phyloP scores from a whole-genome alignment of 2,797 vertebrate genomes.

The Danio albolineatus region DNA sequence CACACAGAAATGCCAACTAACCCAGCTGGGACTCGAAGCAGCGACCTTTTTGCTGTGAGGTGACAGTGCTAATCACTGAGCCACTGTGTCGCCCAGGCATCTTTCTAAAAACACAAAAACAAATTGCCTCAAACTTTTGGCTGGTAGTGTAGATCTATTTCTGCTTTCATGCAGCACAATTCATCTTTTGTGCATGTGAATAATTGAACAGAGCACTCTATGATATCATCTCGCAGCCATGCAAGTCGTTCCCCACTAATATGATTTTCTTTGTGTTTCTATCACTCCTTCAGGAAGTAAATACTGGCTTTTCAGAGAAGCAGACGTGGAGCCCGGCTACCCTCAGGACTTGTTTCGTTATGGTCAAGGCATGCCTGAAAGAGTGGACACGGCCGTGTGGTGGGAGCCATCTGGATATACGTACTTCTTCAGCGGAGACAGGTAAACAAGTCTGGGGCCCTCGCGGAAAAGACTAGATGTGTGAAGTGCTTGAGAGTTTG shows the following conservation, averaged over 20 bases:
- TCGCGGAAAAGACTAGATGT: slow-evolving; percentile 20
- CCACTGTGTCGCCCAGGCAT: too few relatives aligned
- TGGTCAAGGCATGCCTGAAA: slow-evolving; percentile 87
- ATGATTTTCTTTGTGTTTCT: slow-evolving; percentile 19
- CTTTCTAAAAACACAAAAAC: too few relatives aligned
- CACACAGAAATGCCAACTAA: too few relatives aligned
- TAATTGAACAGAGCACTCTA: slow-evolving; percentile 15
- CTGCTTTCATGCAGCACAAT: slow-evolving; percentile 35
- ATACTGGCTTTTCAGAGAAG: slow-evolving; percentile 94
- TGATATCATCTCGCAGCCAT: slow-evolving; percentile 22
- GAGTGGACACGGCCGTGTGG: slow-evolving; percentile 91
- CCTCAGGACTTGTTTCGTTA: slow-evolving; percentile 89
- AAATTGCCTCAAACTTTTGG: too few relatives aligned
- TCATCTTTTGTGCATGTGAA: slow-evolving; percentile 18
- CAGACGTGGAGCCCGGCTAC: slow-evolving; percentile 91
- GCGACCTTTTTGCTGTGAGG: too few relatives aligned
- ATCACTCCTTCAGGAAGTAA: slow-evolving; percentile 77
- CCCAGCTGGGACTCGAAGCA: too few relatives aligned
- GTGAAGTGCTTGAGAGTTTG: not conserved
- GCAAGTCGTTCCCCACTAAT: not conserved
- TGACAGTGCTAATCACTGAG: too few relatives aligned
- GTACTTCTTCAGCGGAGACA: slow-evolving; percentile 93
- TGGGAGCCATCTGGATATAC: slow-evolving; percentile 95
- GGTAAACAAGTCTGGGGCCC: slow-evolving; percentile 71
- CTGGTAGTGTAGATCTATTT: not conserved